Evolutionary conservation across 2,888 invertebrate species (phyloP).

Genomic region (Spialia ferax): DNA sequence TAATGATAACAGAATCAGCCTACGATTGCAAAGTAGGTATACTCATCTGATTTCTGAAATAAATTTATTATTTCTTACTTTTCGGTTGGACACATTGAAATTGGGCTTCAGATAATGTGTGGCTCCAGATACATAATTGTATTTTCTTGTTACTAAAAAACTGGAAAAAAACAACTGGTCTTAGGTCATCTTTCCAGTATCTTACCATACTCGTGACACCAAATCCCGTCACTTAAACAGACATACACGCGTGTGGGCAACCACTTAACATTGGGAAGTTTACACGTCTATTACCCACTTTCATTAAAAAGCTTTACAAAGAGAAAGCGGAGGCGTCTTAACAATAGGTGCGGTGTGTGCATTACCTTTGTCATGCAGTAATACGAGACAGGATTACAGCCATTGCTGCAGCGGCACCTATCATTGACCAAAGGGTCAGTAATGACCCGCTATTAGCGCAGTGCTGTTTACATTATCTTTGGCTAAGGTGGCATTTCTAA

Average conservation of each 20-base stretch:
- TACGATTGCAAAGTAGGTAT: no score
- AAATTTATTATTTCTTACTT: no score
- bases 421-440: slow-evolving; percentile 3
- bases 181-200: no score
- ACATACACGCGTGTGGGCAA: background rate
- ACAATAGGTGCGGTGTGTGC: background rate
- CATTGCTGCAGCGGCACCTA: background rate
- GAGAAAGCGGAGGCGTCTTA: slow-evolving; percentile 17
- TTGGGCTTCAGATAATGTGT: no score
- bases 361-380: background rate
- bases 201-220: no score
- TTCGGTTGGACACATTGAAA: no score
- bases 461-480: slow-evolving; percentile 1
- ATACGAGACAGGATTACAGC: background rate
- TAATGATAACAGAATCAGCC: no score
- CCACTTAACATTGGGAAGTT: slow-evolving; percentile 22
- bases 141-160: no score
- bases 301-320: slow-evolving; percentile 22
- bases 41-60: no score
- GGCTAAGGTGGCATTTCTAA: background rate
- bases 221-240: background rate
- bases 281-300: slow-evolving; percentile 19
- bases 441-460: background rate
- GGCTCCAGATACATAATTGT: no score
- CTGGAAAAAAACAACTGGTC: no score